A percentile compares a stretch with the other conserved stretches of the same genome.
These are phyloP conservation scores for Perizoma affinitatum DNA, from an alignment of 2,888 invertebrate species.

Conservation along the genomic window DNA sequence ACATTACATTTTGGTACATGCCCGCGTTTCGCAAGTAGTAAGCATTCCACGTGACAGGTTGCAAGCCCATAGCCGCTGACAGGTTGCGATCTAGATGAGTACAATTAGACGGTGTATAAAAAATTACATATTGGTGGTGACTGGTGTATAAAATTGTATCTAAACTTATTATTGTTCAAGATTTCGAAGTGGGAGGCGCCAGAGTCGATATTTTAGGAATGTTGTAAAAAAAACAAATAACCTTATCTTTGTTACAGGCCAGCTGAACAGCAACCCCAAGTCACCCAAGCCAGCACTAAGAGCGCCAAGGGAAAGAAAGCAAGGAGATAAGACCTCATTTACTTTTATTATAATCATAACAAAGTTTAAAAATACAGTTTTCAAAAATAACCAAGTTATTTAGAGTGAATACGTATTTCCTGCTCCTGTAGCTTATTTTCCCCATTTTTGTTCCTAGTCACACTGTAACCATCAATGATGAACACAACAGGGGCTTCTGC, in stretches of 20 bases:
- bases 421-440: slow-evolving; percentile 68
- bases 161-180: no score
- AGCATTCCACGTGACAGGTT: no score
- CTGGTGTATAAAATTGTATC: no score
- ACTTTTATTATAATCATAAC: slow-evolving; percentile 39
- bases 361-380: slow-evolving; percentile 30
- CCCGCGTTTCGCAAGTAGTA: no score
- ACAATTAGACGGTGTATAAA: no score
- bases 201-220: no score
- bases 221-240: no score
- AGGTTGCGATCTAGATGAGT: no score
- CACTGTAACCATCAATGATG: slow-evolving; percentile 77
- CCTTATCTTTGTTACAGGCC: slow-evolving; percentile 60
- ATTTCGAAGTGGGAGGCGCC: no score
- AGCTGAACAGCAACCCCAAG: slow-evolving; percentile 74
- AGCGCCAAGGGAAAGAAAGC: slow-evolving; percentile 77
- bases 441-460: slow-evolving; percentile 73
- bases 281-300: slow-evolving; percentile 65
- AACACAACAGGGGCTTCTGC: slow-evolving; percentile 59
- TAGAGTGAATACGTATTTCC: slow-evolving; percentile 60
- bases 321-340: slow-evolving; percentile 60
- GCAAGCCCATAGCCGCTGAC: no score
- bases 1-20: no score
- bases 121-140: no score
- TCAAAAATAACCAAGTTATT: slow-evolving; percentile 30